phyloP scores from a whole-genome alignment of 2,888 invertebrate species.

The Drosophila kanekoi region DNA sequence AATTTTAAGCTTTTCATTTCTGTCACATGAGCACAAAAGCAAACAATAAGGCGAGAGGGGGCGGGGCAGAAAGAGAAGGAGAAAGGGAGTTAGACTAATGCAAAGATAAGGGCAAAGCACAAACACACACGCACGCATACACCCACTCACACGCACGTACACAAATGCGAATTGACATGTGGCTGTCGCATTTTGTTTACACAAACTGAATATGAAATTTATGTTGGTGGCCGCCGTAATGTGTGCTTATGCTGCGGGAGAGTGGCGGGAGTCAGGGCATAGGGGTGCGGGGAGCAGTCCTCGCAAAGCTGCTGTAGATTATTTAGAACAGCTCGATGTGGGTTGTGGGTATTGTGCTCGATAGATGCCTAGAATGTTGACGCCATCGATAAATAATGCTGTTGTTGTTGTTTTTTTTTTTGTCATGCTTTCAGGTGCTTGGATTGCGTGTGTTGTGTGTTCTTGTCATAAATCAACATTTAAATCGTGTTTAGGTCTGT shows the following conservation, averaged over 20 bases:
- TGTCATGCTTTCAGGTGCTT: background rate
- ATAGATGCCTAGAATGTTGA: constrained; percentile 31
- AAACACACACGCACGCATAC: constrained; percentile 8
- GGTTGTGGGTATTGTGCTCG: constrained; percentile 20
- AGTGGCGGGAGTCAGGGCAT: background rate
- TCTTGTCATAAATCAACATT: constrained; percentile 72
- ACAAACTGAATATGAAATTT: constrained; percentile 68
- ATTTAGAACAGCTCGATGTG: constrained; percentile 7
- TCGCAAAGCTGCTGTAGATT: constrained; percentile 44
- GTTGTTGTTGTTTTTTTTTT: constrained; percentile 3
- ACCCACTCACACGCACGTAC: constrained; percentile 6
- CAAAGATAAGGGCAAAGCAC: constrained; percentile 26
- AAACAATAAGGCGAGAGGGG: constrained; percentile 17
- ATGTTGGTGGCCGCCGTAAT: constrained; percentile 26
- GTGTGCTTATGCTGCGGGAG: background rate
- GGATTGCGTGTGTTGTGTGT: constrained; percentile 24
- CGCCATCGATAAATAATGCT: constrained; percentile 73
- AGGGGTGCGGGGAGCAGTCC: background rate
- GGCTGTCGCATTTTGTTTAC: constrained; percentile 66
- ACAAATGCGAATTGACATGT: constrained; percentile 60
- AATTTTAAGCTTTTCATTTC: constrained; percentile 55
- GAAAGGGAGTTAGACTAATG: background rate
- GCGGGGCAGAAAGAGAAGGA: background rate
- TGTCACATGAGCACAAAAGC: constrained; percentile 43
- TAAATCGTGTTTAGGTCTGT: constrained; percentile 59